These are phyloP conservation scores for Cerastoderma edule DNA, from an alignment of 2,888 invertebrate genomes.

Conservation along the genomic window DNA sequence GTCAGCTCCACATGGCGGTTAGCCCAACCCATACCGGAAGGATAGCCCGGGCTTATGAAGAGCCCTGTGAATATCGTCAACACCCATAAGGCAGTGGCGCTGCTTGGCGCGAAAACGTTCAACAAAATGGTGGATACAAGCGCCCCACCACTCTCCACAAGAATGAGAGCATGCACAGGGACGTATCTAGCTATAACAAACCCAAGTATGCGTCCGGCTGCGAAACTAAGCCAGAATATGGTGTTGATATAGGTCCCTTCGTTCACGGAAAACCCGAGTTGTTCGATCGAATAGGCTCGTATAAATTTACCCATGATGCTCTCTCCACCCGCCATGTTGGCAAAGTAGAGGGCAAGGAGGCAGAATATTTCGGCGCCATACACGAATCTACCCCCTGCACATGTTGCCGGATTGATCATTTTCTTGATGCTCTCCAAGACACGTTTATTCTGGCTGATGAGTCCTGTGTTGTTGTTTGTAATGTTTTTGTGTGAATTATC, in stretches of 20 bases:
- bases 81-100: conserved; percentile 61
- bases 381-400: conserved; percentile 57
- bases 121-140: conserved; percentile 56
- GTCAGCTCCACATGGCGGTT: conserved; percentile 69
- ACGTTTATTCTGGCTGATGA: neutral
- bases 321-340: conserved; percentile 67
- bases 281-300: conserved; percentile 67
- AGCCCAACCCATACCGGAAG: conserved; percentile 70
- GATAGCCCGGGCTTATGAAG: conserved; percentile 67
- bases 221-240: conserved; percentile 70
- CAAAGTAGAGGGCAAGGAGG: conserved; percentile 63
- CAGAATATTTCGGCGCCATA: conserved; percentile 63
- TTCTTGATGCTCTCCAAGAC: conserved; percentile 48
- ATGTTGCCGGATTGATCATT: conserved; percentile 63
- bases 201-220: conserved; percentile 62
- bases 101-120: conserved; percentile 57
- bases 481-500: neutral
- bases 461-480: neutral
- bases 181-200: conserved; percentile 64
- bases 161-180: conserved; percentile 56
- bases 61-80: conserved; percentile 60
- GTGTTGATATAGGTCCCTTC: conserved; percentile 67
- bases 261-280: conserved; percentile 57
- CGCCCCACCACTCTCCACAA: conserved; percentile 57
- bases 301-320: conserved; percentile 70